Percentiles rank a stretch among this genome's conserved stretches.
Conservation (phyloP, 1,140 invertebrate species). For the Drosophila nikananu region DNA sequence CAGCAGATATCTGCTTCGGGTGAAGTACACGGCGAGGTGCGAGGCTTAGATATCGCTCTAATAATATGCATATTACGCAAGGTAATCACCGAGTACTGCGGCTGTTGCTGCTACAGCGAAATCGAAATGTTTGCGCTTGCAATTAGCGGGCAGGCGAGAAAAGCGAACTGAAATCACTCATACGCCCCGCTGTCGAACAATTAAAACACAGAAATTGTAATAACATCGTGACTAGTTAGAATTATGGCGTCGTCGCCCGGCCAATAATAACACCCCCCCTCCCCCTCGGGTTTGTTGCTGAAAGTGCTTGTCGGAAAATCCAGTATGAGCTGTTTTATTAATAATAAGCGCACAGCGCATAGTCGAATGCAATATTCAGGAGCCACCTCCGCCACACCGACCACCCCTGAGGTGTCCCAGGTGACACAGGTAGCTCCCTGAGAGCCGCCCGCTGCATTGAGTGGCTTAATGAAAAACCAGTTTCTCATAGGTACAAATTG, state of each 20-base stretch:
- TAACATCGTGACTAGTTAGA: conserved; percentile 79
- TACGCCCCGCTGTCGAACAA: conserved; percentile 66
- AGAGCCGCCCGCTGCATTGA: conserved; percentile 32
- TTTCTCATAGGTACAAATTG: conserved; percentile 63
- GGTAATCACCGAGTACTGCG: conserved; percentile 32
- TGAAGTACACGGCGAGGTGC: conserved; percentile 63
- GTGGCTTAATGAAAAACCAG: conserved; percentile 76
- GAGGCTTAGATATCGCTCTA: conserved; percentile 47
- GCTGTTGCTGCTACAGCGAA: conserved; percentile 32
- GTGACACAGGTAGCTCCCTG: conserved; percentile 32
- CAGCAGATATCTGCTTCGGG: conserved; percentile 12
- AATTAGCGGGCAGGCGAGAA: conserved; percentile 74
- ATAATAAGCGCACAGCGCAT: conserved; percentile 72
- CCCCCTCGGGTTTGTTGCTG: neutral
- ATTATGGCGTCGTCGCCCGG: conserved; percentile 54
- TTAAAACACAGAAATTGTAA: conserved; percentile 82
- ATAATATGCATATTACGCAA: conserved; percentile 59
- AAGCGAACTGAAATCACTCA: conserved; percentile 79
- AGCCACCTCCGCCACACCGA: neutral
- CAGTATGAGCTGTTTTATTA: conserved; percentile 80
- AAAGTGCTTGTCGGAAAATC: conserved; percentile 73
- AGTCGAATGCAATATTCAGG: conserved; percentile 15
- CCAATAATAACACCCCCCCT: conserved; percentile 21
- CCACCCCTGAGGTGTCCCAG: conserved; percentile 5
- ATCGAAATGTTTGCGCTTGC: conserved; percentile 55